These are phyloP conservation scores for Xiphorhynchus erythropygius DNA, from an alignment of 2,797 vertebrate species.

Conservation along the genomic window DNA sequence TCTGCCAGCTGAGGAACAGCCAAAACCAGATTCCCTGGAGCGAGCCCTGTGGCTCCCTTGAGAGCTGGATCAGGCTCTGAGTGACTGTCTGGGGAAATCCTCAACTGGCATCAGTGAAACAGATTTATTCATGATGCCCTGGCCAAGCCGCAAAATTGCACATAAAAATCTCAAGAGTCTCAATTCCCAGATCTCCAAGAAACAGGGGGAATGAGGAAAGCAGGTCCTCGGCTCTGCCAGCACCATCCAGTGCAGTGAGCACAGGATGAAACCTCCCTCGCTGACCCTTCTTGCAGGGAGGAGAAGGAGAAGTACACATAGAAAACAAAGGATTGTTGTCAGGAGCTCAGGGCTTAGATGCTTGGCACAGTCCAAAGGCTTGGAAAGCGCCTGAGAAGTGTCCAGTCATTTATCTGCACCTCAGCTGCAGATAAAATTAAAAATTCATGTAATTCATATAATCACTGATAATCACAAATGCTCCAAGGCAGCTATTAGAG, in stretches of 20 bases:
- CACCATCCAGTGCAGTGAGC: not conserved
- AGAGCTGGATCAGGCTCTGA: not conserved
- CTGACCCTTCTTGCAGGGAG: not conserved
- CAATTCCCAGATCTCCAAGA: not conserved
- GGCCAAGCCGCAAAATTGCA: not conserved
- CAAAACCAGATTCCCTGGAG: not conserved
- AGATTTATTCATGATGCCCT: not conserved
- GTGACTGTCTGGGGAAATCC: not conserved
- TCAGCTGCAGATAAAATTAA: not conserved
- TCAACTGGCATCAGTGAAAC: not conserved
- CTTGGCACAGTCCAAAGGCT: not conserved
- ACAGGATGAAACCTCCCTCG: not conserved
- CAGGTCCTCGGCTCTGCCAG: not conserved
- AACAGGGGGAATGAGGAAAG: not conserved
- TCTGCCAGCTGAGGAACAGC: not conserved
- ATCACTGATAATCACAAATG: not conserved
- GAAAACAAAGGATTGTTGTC: not conserved
- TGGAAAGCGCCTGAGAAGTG: not conserved
- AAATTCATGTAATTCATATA: not conserved
- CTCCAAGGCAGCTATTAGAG: not conserved
- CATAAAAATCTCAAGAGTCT: not conserved
- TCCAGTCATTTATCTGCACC: not conserved
- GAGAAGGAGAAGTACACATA: not conserved
- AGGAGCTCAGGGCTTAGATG: not conserved
- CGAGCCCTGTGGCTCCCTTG: fast-evolving